Evolutionary conservation across 1,140 invertebrate species (phyloP), one percentile per base, ranked within the genome.

Genomic region (Zaprionus kolodkinae): DNA sequence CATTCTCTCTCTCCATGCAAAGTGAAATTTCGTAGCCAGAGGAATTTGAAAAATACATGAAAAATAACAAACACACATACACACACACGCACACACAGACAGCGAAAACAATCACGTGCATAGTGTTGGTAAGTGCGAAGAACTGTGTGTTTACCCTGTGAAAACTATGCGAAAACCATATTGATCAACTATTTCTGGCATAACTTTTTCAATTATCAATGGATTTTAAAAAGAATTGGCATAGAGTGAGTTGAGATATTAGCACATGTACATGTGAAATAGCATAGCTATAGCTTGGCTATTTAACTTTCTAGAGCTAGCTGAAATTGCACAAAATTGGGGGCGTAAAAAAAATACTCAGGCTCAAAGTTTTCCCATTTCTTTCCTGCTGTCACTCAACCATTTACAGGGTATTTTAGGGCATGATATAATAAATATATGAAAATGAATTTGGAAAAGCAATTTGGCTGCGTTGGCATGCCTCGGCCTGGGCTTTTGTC

Each of bases 371-470:
- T 27, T 30, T 30, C 27, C 27, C 27, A 30, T 30, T 30, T 5
- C 27, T 35, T 35, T 15, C 40, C 7, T 10, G n/a, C 7, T 1
- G 1, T 6, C 1, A n/a, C 38, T n/a, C n/a, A 25, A 1, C 12
- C 1, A 15, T 66, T 66, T 56, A 56, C 52, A 69, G 72, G 50
- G 66, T 69, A 74, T 63, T 13, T 13, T 35, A 10, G 11, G 13
- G 36, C 12, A 27, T 33, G 35, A 60, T 66, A 52, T 40, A 59
- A 30, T 30, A 30, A 59, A 27, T 35, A 27, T 35, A 55, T 35
- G 45, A 52, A 71, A 27, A 17, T 36, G 12, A 69, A 75, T 85
- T 85, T 85, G 71, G 76, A 76, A 87, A 87, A 87, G 84, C 84
- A 88, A 80, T 87, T 88, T 78, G 36, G 52, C 72, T 21, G 21